A percentile compares a stretch with the other conserved stretches of the same genome.
Evolutionary conservation across 2,888 invertebrate species (phyloP).

Genomic region (Epistrophe eligans): DNA sequence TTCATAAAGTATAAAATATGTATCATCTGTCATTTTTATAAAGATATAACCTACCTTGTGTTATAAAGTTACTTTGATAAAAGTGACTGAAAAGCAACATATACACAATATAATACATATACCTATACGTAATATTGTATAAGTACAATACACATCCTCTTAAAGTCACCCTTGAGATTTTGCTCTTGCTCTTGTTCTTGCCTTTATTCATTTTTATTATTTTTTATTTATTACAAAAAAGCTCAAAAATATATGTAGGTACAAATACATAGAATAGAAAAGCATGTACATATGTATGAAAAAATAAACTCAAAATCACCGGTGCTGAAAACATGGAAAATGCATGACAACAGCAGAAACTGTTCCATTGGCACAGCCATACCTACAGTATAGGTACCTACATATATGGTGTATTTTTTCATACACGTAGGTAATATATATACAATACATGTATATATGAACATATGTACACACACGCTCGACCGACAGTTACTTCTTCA

Average conservation of each 20-base stretch:
- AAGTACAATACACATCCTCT: conserved; percentile 1
- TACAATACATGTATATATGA: not conserved
- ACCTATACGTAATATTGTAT: not conserved
- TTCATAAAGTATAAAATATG: conserved; percentile 38
- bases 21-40: conserved; percentile 11
- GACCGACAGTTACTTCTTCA: conserved; percentile 43
- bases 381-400: not conserved
- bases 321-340: conserved; percentile 74
- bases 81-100: conserved; percentile 40
- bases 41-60: conserved; percentile 12
- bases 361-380: conserved; percentile 44
- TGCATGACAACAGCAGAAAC: conserved; percentile 74
- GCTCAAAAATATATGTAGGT: not conserved
- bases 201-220: not conserved
- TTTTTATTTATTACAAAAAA: conserved; percentile 7
- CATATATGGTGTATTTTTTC: not conserved
- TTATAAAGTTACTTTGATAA: conserved; percentile 30
- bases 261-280: not conserved
- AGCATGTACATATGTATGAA: conserved; percentile 7
- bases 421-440: not conserved
- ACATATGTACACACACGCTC: conserved; percentile 5
- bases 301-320: conserved; percentile 66
- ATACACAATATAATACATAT: conserved; percentile 38
- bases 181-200: conserved; percentile 11
- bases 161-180: conserved; percentile 57